Evolutionary conservation across 2,888 invertebrate species (phyloP).

Genomic region (Ornithoptera priamus): DNA sequence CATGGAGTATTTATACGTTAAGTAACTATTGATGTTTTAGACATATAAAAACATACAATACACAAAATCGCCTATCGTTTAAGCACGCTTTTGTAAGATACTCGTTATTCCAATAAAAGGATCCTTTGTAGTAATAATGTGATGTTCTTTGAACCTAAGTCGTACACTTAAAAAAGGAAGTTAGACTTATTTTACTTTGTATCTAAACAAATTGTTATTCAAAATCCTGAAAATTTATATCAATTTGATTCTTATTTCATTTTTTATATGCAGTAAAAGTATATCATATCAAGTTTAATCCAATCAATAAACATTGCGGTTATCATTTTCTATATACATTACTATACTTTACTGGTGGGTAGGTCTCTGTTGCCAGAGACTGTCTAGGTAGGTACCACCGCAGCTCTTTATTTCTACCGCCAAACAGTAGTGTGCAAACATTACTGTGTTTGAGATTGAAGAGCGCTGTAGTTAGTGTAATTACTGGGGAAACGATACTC

Average conservation of each 20-base stretch:
- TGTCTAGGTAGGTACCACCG: too few relatives aligned
- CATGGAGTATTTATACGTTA: not conserved
- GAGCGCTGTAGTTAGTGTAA: too few relatives aligned
- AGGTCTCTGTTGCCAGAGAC: too few relatives aligned
- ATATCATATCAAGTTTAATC: too few relatives aligned
- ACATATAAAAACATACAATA: not conserved
- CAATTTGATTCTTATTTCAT: not conserved
- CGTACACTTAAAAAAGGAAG: constrained; percentile 7
- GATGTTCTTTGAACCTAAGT: constrained; percentile 19
- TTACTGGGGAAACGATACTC: too few relatives aligned
- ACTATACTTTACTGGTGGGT: too few relatives aligned
- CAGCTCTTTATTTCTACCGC: too few relatives aligned
- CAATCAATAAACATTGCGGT: too few relatives aligned
- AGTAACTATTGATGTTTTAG: not conserved
- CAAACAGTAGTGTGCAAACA: too few relatives aligned
- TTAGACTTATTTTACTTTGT: constrained; percentile 49
- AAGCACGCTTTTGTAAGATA: constrained; percentile 23
- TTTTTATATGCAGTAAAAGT: not conserved
- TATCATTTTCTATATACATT: too few relatives aligned
- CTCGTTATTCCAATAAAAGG: constrained; percentile 27
- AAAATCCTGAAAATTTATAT: not conserved
- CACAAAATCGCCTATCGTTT: constrained; percentile 11
- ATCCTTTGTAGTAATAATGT: constrained; percentile 26
- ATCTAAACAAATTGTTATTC: constrained; percentile 13
- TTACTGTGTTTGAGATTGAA: too few relatives aligned